Base-by-base conservation (phyloP, 2,888 invertebrate genomes). In the Ennomos erosarius region DNA sequence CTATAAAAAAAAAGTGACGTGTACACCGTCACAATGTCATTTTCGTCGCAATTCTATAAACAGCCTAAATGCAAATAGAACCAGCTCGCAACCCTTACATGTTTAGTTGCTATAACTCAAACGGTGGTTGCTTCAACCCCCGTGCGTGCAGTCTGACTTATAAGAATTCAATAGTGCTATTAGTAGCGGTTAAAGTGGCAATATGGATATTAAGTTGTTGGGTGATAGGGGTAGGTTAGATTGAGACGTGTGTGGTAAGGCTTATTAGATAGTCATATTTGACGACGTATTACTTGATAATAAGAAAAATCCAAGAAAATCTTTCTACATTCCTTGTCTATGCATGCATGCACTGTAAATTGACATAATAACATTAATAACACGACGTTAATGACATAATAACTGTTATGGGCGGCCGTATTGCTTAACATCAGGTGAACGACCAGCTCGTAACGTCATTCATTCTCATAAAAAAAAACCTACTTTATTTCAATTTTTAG, bases 41-140 rank as follows among this genome's bases (percentile, higher is more conserved):
- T 16, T 10, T 34, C 47, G 39, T 53, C 51, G 45, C 57, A 55
- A 43, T 38, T 40, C 52, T 64, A 39, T 13, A 65, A 57, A 40
- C 47, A 58, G 65, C 75, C 65, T 70, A 71, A 75, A 86, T 85
- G 86, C 84, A 83, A 85, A 87, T 84, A 79, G 67, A 78, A 72
- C 75, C 67, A 68, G 71, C 69, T 76, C 80, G 82, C 78, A 79
- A 75, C 78, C 82, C 81, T 86, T 81, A 79, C 88, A 89, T 90
- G 90, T 81, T 82, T 73, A 63, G 71, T 59, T 62, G 82, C 79
- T 75, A 90, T 90, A 84, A 87, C 78, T 90, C 86, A 88, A 68
- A 68, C 58, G 67, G 66, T 69, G 71, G 73, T 74, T 66, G 76
- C 73, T 81, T 77, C 78, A 75, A 78, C 82, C 78, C 77, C 71